Percentiles rank a stretch among this genome's conserved stretches.
phyloP scores from a whole-genome alignment of 1,140 invertebrate species.

The Formica exsecta region DNA sequence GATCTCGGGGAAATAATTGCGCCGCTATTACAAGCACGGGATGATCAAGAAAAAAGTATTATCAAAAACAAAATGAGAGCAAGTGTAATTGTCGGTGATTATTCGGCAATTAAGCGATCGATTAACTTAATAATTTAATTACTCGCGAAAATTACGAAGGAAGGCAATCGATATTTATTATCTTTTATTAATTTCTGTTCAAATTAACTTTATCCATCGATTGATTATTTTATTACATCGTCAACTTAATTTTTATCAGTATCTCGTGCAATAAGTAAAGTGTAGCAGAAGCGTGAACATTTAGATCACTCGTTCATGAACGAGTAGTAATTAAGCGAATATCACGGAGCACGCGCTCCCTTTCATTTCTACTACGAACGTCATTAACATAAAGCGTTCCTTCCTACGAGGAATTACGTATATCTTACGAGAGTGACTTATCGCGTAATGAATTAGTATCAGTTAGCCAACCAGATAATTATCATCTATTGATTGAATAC shows the following conservation, averaged over 20 bases:
- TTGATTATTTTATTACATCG: constrained; percentile 32
- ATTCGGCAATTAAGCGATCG: constrained; percentile 43
- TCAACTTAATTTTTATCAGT: background rate
- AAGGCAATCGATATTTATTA: too few relatives aligned
- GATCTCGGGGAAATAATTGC: constrained; percentile 25
- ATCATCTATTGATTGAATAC: constrained; percentile 10
- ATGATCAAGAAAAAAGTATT: background rate
- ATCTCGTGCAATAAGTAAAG: constrained; percentile 1
- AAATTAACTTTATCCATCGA: background rate
- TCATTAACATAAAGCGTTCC: background rate
- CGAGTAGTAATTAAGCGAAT: constrained; percentile 45
- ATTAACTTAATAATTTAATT: constrained; percentile 46
- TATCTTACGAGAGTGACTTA: constrained; percentile 18
- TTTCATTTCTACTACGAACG: constrained; percentile 18
- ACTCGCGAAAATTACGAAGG: constrained; percentile 13
- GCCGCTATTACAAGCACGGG: constrained; percentile 15
- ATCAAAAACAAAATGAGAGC: background rate
- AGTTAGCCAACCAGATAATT: constrained; percentile 20
- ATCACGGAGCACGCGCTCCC: constrained; percentile 37
- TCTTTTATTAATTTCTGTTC: background rate
- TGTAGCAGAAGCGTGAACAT: constrained; percentile 20
- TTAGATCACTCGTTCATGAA: constrained; percentile 49
- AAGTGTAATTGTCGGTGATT: constrained; percentile 21
- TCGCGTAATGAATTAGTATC: constrained; percentile 35
- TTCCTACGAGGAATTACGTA: background rate